Base-by-base conservation (phyloP, 92 coral and sea anemone genomes). In the Porites divaricata region DNA sequence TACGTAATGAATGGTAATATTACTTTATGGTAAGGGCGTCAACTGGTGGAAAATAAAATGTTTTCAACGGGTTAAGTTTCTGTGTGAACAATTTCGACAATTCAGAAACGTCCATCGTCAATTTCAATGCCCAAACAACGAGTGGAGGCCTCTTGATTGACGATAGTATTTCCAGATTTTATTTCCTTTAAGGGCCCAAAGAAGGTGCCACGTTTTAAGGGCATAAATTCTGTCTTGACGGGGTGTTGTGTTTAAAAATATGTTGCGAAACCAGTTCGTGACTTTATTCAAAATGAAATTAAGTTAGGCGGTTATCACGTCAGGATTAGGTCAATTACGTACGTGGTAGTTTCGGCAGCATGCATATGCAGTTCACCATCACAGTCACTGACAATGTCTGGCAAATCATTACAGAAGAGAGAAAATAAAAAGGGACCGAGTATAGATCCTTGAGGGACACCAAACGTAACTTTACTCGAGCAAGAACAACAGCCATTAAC, bases 71-170 rank as follows among this genome's bases (percentile, higher is more conserved):
- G 14, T 52, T 12, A 12, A 52, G 57, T 52, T 52, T 52, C 57
- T 52, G 57, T 52, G 57, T 52, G 14, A 52, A 52, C 57, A 0
- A 52, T 52, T 52, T 52, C 11, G 57, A 9, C 57, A 52, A 52
- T 52, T 52, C 57, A 9, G 57, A 52, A 52, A 12, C 57, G 14
- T 52, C 9, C 14, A 52, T 28, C 35, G 62, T 79, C 80, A 24
- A 86, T 70, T 45, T 86, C 85, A 73, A 78, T 67, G 16, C 85
- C 90, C 57, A 86, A 65, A 59, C 90, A 78, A 24, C 77, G 76
- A 20, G 89, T 45, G 57, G 56, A 62, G 21, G 53, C 75, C 41
- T 67, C 84, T 23, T 54, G 83, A 58, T 85, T 76, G 72, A 76
- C 67, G 67, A 70, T 75, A 62, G 51, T 64, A 69, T 63, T 58